Conservation (phyloP, 2,888 invertebrate species). For the Branchellion lobata region DNA sequence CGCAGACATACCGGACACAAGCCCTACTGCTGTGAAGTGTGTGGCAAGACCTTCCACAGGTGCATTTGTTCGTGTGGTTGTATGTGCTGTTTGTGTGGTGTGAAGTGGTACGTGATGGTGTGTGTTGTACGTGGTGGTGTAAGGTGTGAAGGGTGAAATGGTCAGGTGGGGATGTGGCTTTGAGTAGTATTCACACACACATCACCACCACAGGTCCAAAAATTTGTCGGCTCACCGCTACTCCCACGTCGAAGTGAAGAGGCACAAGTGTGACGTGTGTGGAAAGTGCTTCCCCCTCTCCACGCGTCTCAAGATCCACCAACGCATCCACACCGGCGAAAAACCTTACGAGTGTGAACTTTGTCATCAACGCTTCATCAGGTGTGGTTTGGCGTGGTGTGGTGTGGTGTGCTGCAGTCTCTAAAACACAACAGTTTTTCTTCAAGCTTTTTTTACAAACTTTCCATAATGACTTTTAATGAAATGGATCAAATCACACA, state of each 20-base stretch:
- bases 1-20: conserved; percentile 16
- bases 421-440: too few species aligned
- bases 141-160: too few species aligned
- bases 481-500: too few species aligned
- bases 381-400: neutral
- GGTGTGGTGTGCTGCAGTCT: too few species aligned
- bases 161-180: too few species aligned
- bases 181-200: too few species aligned
- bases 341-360: conserved; percentile 23
- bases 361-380: conserved; percentile 15
- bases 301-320: conserved; percentile 25
- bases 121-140: too few species aligned
- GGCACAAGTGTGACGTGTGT: conserved; percentile 26
- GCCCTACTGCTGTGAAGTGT: conserved; percentile 27
- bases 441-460: too few species aligned
- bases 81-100: too few species aligned
- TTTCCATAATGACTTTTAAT: too few species aligned
- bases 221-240: conserved; percentile 17
- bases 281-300: neutral
- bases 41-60: conserved; percentile 22
- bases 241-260: conserved; percentile 21
- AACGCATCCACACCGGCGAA: conserved; percentile 13
- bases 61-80: neutral
- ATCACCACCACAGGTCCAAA: neutral
- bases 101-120: too few species aligned